Percentiles rank a stretch among this genome's conserved stretches.
Evolutionary conservation across 2,797 vertebrate species (phyloP).

Genomic region (Enteromius viviparus): DNA sequence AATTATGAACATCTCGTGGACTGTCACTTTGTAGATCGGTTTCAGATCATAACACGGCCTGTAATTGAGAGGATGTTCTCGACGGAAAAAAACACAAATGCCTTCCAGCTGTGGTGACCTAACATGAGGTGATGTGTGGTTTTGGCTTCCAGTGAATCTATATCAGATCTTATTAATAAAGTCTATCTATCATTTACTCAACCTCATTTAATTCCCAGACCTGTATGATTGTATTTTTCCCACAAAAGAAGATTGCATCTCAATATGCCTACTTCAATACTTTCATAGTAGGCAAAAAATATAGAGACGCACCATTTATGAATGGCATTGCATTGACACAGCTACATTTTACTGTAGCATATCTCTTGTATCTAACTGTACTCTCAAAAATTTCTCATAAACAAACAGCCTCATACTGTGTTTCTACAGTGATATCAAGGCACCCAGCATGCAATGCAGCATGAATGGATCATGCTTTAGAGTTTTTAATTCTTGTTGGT

Average conservation of each 20-base stretch:
- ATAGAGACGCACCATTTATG: not conserved
- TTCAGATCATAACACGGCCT: not conserved
- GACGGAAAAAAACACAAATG: constrained; percentile 18
- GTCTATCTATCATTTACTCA: not conserved
- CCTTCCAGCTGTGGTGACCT: constrained; percentile 6
- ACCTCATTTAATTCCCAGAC: not conserved
- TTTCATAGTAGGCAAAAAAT: not conserved
- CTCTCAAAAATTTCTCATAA: no score
- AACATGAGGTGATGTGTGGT: not conserved
- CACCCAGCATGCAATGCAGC: no score
- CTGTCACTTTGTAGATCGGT: constrained; percentile 6
- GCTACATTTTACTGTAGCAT: no score
- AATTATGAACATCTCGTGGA: constrained; percentile 21
- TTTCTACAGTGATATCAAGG: no score
- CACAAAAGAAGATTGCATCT: not conserved
- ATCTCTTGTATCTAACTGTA: no score
- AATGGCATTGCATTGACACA: not conserved
- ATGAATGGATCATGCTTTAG: no score
- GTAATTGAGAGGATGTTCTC: constrained; percentile 1
- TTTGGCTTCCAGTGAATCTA: constrained; percentile 12
- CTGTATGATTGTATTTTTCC: not conserved
- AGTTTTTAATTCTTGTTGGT: no score
- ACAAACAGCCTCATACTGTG: no score
- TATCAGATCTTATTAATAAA: not conserved
- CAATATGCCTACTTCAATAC: not conserved